Conservation (phyloP, 1,140 invertebrate genomes). For the Harlomillsia oculata region DNA sequence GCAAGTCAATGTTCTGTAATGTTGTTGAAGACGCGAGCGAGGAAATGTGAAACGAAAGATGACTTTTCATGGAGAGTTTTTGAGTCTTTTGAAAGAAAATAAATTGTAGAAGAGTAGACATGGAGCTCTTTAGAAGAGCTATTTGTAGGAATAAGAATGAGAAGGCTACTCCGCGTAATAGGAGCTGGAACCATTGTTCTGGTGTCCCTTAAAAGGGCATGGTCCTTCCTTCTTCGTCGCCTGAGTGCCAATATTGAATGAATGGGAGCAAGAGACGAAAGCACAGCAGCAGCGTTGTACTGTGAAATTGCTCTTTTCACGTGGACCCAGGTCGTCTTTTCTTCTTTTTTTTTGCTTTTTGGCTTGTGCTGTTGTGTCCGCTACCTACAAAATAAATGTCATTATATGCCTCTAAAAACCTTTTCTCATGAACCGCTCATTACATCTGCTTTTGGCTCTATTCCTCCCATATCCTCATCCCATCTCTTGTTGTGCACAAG, state of each 20-base stretch:
- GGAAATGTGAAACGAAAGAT: no score
- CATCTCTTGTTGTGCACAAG: no score
- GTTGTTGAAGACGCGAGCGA: no score
- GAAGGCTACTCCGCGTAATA: background rate
- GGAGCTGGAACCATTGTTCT: background rate
- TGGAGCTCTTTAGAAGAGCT: background rate
- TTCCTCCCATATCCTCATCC: no score
- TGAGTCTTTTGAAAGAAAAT: no score
- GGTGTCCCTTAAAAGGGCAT: background rate
- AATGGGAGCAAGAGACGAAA: constrained; percentile 4
- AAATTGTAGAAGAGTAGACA: no score
- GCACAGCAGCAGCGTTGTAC: constrained; percentile 2
- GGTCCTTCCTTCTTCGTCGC: background rate
- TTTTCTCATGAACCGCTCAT: constrained; percentile 15
- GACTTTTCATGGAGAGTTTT: no score
- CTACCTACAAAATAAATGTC: background rate
- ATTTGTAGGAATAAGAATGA: background rate
- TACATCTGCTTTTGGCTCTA: constrained; percentile 6
- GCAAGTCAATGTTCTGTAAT: no score
- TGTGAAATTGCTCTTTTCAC: constrained; percentile 27
- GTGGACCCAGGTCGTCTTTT: constrained; percentile 7
- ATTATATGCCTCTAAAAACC: constrained; percentile 17
- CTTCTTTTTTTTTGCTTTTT: background rate
- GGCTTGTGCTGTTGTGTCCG: constrained; percentile 25
- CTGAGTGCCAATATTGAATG: no score